Base-by-base conservation (phyloP, 2,888 invertebrate species). In the Uropetala carovei region DNA sequence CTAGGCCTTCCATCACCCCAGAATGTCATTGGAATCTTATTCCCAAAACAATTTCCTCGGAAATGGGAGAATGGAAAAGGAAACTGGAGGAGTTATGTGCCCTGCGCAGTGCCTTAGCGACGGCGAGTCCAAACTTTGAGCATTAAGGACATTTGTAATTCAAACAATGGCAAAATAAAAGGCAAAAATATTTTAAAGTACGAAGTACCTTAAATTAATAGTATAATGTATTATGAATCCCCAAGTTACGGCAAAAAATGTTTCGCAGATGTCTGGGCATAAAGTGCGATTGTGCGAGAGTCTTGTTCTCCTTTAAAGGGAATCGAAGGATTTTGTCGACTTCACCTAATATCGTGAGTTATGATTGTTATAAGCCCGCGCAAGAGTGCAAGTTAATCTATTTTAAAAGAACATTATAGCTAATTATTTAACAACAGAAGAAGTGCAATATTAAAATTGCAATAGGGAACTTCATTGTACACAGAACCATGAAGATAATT, bases 1-100 rank as follows among this genome's bases (percentile, higher is more conserved):
- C 83, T 83, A 43, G 83, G 83, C 83, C 83, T 83, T 83, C 83
- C 83, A 83, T 83, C 83, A 83, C 83, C 56, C 83, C 83, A 57
- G 83, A 83, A 83, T 83, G 83, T 83, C 83, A 83, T 83, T 83
- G 83, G 83, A 56, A 83, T 83, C 83, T 83, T 83, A 83, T 83
- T 83, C 83, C 83, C 83, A 83, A 83, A 83, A 83, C 83, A 83
- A 83, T 83, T 83, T 83, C 83, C 83, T 16, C 56, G 83, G 57
- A 83, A 83, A 83, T 83, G 83, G 83, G 83, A 57, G 83, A 16
- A 43, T 13, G 30, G 81, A 43, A 43, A n/a, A 57, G n/a, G 11
- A n/a, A 57, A 13, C 14, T 16, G 82, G 27, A 43, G 18, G 13
- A 11, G 30, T 82, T 57, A 83, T 83, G 83, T 43, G 27, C 30